Conservation (phyloP, 2,113 vertebrate species). For the Neogale vison region DNA sequence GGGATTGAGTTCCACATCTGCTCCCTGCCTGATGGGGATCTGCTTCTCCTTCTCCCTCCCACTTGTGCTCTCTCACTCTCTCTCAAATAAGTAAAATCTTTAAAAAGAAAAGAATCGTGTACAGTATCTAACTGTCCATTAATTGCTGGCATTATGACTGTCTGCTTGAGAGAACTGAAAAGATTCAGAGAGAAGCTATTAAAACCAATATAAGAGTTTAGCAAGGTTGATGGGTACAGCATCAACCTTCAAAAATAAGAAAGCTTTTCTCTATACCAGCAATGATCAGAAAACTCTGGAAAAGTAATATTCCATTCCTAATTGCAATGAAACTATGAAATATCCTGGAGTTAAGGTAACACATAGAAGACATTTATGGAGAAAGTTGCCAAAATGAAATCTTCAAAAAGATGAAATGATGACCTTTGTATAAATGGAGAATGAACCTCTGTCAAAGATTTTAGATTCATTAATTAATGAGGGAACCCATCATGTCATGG, state of each 20-base stretch:
- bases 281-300: background rate
- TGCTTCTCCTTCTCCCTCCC: background rate
- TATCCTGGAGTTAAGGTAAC: background rate
- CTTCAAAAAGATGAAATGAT: conserved; percentile 9
- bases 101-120: background rate
- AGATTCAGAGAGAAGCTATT: background rate
- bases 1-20: background rate
- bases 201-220: background rate
- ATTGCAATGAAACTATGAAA: background rate
- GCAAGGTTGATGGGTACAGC: background rate
- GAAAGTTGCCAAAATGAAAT: background rate
- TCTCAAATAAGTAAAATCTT: background rate
- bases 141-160: background rate
- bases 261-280: background rate
- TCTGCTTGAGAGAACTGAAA: background rate
- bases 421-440: background rate
- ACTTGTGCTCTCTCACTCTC: background rate
- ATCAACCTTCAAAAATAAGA: background rate
- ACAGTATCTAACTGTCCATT: background rate
- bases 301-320: background rate
- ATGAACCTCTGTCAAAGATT: background rate
- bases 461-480: background rate
- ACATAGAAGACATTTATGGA: background rate
- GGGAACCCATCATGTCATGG: background rate
- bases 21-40: background rate